phyloP scores from a whole-genome alignment of 2,113 vertebrate genomes.

The Ovis canadensis region DNA sequence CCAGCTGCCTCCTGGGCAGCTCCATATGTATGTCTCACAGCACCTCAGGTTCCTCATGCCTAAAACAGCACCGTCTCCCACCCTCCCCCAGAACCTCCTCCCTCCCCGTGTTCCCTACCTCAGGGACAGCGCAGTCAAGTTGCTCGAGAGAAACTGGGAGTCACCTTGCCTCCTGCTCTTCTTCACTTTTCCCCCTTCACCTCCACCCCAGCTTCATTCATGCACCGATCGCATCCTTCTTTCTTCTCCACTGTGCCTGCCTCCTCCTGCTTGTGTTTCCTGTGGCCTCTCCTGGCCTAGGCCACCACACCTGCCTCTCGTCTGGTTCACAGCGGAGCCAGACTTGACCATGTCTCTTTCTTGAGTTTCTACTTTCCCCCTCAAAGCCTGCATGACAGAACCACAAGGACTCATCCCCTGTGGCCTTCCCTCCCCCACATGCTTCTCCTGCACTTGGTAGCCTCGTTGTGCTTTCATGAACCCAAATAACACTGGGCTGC shows the following conservation, averaged over 20 bases:
- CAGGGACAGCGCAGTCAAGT: not conserved
- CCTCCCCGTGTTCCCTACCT: not conserved
- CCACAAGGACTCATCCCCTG: not conserved
- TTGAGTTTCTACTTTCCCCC: not conserved
- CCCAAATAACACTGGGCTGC: not conserved
- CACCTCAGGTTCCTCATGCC: slow-evolving; percentile 18
- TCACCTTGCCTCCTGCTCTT: slow-evolving; percentile 23
- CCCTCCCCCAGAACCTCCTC: not conserved
- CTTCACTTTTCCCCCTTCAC: not conserved
- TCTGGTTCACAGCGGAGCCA: not conserved
- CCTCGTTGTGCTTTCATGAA: not conserved
- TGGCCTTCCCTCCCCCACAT: not conserved
- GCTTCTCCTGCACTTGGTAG: not conserved
- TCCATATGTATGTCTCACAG: slow-evolving; percentile 53
- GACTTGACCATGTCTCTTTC: not conserved
- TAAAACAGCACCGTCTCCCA: slow-evolving; percentile 47
- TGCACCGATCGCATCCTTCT: fast-evolving
- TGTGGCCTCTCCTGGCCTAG: not conserved
- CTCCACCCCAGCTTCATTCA: not conserved
- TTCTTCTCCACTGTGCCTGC: not conserved
- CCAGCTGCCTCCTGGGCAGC: slow-evolving; percentile 51
- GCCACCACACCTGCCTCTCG: not conserved
- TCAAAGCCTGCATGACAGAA: not conserved
- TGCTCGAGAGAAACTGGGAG: not conserved
- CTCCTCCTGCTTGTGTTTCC: not conserved